Base-by-base conservation (phyloP, 2,888 invertebrate species). In the Phorcus lineatus region DNA sequence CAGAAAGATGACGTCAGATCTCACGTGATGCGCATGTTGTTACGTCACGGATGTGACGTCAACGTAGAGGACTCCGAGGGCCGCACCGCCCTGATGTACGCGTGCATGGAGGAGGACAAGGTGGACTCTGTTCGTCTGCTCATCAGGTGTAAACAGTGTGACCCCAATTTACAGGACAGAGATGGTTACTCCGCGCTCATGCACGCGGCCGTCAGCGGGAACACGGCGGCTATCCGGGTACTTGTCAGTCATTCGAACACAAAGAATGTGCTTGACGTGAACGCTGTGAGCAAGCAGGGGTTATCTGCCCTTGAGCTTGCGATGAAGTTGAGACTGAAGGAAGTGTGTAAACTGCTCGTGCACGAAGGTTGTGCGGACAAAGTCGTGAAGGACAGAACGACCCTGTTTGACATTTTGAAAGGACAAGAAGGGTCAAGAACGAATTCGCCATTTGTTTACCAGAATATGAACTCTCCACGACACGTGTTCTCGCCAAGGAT, bases 51-150 rank as follows among this genome's bases (percentile, higher is more conserved):
- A 67, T 84, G 87, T 85, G 87, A 90, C 84, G 86, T 89, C 24
- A 89, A 89, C 79, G 86, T 85, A 0, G 83, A 82, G 19, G 90
- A 90, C 55, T 80, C 82, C n/a, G 77, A 77, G 40, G 89, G 90
- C 0, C 84, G 87, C 17, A 88, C 86, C 9, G 88, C 88, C 19
- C 81, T 90, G 75, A 90, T 90, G 89, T 87, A 87, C 74, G 88
- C 89, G 0, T 86, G 88, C 47, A 88, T 88, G 88, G 88, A 89
- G 70, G 57, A 81, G 31, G 87, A 87, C 9, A 86, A 86, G 79
- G 79, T 86, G 6, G 89, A 90, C 66, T 81, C 88, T 7, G 88
- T 89, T 1, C 80, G 87, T 19, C 57, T 89, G 16, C 77, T 90
- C 13, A 79, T 85, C 19, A 82, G 88, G 55, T 84, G 85, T 66